A percentile compares a stretch with the other conserved stretches of the same genome.
Conservation (phyloP, 2,113 vertebrate genomes). For the Ceyx melanurus region DNA sequence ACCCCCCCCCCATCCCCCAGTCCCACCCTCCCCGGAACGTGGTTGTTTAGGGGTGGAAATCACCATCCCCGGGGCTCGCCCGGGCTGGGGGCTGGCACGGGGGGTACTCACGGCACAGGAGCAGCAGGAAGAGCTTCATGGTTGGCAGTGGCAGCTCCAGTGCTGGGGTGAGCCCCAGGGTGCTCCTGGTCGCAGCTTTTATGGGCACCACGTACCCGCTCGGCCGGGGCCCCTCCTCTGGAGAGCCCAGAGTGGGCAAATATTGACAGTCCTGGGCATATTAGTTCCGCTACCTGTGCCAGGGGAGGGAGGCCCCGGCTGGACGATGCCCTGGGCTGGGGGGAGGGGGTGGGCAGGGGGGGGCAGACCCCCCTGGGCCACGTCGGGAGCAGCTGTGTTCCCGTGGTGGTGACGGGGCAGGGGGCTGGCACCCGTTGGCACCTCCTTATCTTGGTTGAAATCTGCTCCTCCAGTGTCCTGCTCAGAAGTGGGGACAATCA, state of each 20-base stretch:
- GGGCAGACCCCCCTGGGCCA: background rate
- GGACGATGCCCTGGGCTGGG: fast-evolving
- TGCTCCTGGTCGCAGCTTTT: fast-evolving
- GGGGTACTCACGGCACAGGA: background rate
- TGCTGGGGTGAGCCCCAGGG: background rate
- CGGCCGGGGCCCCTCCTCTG: background rate
- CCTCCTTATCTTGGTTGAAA: background rate
- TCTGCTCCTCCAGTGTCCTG: background rate
- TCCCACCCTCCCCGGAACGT: background rate
- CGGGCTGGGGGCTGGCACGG: background rate
- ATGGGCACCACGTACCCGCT: fast-evolving
- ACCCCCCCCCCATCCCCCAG: too few species aligned
- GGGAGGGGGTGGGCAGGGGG: too few species aligned
- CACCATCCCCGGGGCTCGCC: too few species aligned
- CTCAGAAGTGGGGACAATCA: background rate
- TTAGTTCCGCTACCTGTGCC: fast-evolving
- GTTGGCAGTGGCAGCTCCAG: fast-evolving
- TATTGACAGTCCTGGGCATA: background rate
- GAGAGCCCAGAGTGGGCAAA: background rate
- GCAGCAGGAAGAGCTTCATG: background rate
- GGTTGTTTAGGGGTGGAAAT: fast-evolving
- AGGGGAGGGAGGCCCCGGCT: background rate
- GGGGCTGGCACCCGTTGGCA: background rate
- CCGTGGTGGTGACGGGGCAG: background rate
- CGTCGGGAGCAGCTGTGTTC: background rate